A percentile compares a stretch with the other conserved stretches of the same genome.
Evolutionary conservation across 2,888 invertebrate species (phyloP).

Genomic region (Parascotia fuliginaria): DNA sequence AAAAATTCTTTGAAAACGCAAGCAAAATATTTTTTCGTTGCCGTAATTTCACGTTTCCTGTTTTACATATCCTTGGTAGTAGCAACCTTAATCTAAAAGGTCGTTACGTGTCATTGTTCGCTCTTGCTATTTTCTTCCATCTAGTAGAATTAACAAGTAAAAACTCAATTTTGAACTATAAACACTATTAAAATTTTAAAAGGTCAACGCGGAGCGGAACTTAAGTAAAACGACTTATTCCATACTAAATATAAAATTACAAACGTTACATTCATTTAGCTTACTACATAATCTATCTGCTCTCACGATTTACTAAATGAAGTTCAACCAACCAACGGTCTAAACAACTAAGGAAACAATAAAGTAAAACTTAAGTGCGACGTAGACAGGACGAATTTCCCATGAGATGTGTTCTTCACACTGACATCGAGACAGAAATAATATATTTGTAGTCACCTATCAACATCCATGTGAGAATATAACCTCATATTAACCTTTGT

Average conservation of each 20-base stretch:
- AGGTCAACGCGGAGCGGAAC: too few species aligned
- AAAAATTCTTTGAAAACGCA: conserved; percentile 5
- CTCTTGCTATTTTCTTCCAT: not conserved
- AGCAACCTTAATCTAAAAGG: not conserved
- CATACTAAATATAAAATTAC: too few species aligned
- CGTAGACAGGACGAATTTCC: conserved; percentile 35
- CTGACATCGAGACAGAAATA: conserved; percentile 20
- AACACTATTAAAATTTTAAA: too few species aligned
- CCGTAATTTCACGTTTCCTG: not conserved
- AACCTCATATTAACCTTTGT: not conserved
- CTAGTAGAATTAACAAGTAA: not conserved
- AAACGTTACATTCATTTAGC: too few species aligned
- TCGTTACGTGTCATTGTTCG: conserved; percentile 12
- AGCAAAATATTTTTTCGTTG: conserved; percentile 6
- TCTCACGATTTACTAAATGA: too few species aligned
- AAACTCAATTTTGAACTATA: not conserved
- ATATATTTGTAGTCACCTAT: conserved; percentile 6
- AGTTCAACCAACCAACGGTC: too few species aligned
- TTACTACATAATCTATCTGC: too few species aligned
- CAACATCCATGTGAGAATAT: not conserved
- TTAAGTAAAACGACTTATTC: too few species aligned
- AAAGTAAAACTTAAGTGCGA: conserved; percentile 20
- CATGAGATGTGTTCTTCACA: conserved; percentile 36
- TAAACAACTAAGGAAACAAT: conserved; percentile 18
- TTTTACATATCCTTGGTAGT: not conserved